These are phyloP conservation scores for Pholis gunnellus DNA, from an alignment of 2,113 vertebrate genomes.

Conservation along the genomic window DNA sequence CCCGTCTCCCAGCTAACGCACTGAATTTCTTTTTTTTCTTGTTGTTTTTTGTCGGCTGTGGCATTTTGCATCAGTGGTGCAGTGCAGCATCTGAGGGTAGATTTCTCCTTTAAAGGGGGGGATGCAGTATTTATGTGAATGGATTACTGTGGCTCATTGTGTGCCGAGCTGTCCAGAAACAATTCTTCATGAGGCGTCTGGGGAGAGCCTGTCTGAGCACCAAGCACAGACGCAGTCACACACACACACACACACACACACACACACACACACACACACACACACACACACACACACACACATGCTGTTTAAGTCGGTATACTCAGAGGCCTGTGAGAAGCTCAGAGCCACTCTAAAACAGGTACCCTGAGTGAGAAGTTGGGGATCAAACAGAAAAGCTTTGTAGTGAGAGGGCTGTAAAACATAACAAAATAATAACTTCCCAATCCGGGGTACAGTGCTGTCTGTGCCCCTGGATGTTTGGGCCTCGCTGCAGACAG, in stretches of 20 bases:
- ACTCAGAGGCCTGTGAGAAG: slow-evolving; percentile 29
- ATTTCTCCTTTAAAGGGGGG: slow-evolving; percentile 42
- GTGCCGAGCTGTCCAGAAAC: slow-evolving; percentile 52
- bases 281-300: slow-evolving; percentile 1
- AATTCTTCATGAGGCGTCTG: slow-evolving; percentile 45
- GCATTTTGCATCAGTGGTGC: slow-evolving; percentile 47
- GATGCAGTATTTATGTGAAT: slow-evolving; percentile 71
- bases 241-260: neutral
- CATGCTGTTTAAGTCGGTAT: slow-evolving; percentile 49
- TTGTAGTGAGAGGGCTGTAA: neutral
- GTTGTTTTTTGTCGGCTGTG: slow-evolving; percentile 17
- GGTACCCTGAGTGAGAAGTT: neutral
- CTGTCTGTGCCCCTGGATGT: slow-evolving; percentile 34
- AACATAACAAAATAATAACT: neutral
- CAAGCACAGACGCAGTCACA: slow-evolving; percentile 16
- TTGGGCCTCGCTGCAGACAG: slow-evolving; percentile 15
- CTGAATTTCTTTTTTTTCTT: neutral
- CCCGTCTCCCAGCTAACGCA: neutral
- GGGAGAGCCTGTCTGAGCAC: slow-evolving; percentile 41
- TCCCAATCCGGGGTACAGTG: slow-evolving; percentile 3
- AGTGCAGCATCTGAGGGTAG: slow-evolving; percentile 52
- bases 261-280: neutral
- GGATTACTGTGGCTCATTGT: slow-evolving; percentile 65
- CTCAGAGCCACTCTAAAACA: slow-evolving; percentile 22
- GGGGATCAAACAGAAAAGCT: slow-evolving; percentile 34